Base-by-base conservation (phyloP, 2,113 vertebrate genomes). In the Podarcis muralis region DNA sequence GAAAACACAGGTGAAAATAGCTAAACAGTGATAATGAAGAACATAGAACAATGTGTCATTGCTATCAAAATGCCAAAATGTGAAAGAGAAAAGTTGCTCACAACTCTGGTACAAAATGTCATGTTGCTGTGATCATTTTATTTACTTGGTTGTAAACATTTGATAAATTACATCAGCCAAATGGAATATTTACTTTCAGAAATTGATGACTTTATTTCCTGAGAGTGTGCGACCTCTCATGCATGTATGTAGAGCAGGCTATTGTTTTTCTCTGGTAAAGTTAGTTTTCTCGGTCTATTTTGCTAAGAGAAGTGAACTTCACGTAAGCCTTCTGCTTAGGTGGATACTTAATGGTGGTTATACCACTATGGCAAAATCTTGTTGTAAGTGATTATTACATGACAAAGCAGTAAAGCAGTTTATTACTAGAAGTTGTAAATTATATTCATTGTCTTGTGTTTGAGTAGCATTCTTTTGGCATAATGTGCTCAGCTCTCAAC, bases 1-100 rank as follows among this genome's bases (percentile, higher is more conserved):
- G 35, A 59, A 6, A n/a, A 57, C 0, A 6, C 16, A 35, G 35
- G 53, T 2, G 62, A 72, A 66, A 57, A 68, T 76, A 88, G 23
- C 62, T 74, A 83, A 84, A 84, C 30, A 84, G 23, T 48, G 25
- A 7, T 3, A 12, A 27, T 32, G 11, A 66, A 18, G 27, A 15
- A 22, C 27, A 87, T 86, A 5, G 77, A 87, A 90, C 68, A 37
- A 62, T 25, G 0, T 40, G 71, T 13, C 75, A 90, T 71, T 37
- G 0, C 0, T 32, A 15, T 77, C 27, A 35, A 80, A 0, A 0
- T 87, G 88, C 53, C 16, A 88, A 65, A 8, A 87, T 89, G 88
- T 37, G 91, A 90, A 82, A 37, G 89, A 92, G 81, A 83, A 40
- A 3, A 81, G 89, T 57, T 91, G 77, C 84, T 84, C 37, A 22